Conservation (phyloP, 2,888 invertebrate genomes). For the Polia nebulosa region DNA sequence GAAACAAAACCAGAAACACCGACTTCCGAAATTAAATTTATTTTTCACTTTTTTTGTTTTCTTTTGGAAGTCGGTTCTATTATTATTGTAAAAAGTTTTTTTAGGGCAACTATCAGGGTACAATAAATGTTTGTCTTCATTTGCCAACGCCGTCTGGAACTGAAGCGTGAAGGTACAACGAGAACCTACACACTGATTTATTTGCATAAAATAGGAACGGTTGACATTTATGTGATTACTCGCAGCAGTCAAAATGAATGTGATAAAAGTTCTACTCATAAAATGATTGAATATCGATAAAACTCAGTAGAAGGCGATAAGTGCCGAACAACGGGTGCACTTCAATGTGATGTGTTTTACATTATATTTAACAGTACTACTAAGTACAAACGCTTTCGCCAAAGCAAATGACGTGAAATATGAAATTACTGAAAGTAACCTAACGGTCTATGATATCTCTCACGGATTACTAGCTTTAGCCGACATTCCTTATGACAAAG, state of each 20-base stretch:
- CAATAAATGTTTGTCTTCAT: too few species aligned
- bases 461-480: slow-evolving; percentile 41
- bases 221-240: slow-evolving; percentile 44
- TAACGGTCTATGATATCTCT: slow-evolving; percentile 53
- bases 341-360: slow-evolving; percentile 50
- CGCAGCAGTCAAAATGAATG: slow-evolving; percentile 29
- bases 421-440: slow-evolving; percentile 35
- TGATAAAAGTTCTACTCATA: slow-evolving; percentile 53
- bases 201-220: slow-evolving; percentile 18
- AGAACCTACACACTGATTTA: neutral
- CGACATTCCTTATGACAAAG: slow-evolving; percentile 42
- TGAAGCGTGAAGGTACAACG: neutral
- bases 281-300: slow-evolving; percentile 58
- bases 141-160: neutral
- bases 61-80: too few species aligned
- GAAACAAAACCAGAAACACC: too few species aligned
- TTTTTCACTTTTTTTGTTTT: too few species aligned
- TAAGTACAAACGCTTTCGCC: slow-evolving; percentile 10
- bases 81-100: too few species aligned
- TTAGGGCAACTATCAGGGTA: too few species aligned
- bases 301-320: slow-evolving; percentile 45
- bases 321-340: slow-evolving; percentile 35
- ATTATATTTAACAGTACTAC: slow-evolving; percentile 42
- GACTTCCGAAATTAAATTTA: too few species aligned
- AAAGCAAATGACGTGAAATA: slow-evolving; percentile 19